Base-by-base conservation (phyloP, 2,797 vertebrate species). In the Scolopax rusticola region DNA sequence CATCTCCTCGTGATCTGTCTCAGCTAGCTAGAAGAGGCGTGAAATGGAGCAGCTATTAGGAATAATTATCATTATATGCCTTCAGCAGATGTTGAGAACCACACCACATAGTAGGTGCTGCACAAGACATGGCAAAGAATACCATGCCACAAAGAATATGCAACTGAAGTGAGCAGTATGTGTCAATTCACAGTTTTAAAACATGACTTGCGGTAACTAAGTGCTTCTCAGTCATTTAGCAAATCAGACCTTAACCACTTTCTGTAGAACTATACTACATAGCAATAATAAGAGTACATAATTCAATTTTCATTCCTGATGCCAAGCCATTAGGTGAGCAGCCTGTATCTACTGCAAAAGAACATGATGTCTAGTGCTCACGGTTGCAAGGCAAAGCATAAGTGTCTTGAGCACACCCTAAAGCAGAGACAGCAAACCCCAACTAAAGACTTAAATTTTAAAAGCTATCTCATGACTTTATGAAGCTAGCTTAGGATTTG, bases 61-160 rank as follows among this genome's bases (percentile, higher is more conserved):
- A 84, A 32, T 86, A 82, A 93, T 97, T 73, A 79, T 51, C 64
- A 54, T 83, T 89, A 80, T 77, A 65, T 84, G 86, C 64, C 86
- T 87, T 82, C 63, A 84, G 90, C 63, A 70, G 67, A 83, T 86
- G 82, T 78, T 56, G 71, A 84, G 83, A 90, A 79, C 43, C 51
- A 68, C 76, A 54, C 38, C 41, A 41, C 23, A 48, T 15, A 43
- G 50, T 59, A 53, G 36, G 68, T 68, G 54, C 40, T 40, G 48
- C 32, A 53, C 20, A 50, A 74, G 53, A 15, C 53, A 69, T 1
- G 6, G 56, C 63, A 85, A 76, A 40, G 67, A 92, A 32, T 28
- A 36, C 57, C 48, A 12, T 3, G 32, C 64, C 33, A 47, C 56
- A 80, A 12, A 82, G 59, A 56, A 70, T 2, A 63, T 0, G 2